Base-by-base conservation (phyloP, 2,113 vertebrate genomes). In the Bolborhynchus lineola region DNA sequence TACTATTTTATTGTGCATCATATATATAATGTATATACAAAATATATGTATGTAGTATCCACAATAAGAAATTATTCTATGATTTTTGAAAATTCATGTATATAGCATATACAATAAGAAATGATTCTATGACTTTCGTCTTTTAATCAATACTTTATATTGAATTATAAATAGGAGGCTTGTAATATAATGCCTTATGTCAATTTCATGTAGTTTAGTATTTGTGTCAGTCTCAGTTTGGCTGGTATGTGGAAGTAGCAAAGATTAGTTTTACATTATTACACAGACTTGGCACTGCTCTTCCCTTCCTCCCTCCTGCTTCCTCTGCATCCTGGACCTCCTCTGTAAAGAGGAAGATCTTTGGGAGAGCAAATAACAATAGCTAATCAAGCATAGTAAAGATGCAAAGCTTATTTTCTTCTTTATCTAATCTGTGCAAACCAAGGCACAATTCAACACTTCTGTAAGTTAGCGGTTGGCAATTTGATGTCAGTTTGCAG, bases 161-260 rank as follows among this genome's bases (percentile, higher is more conserved):
- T 41, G 1, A 41, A 23, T 29, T 52, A 35, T 64, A 70, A 70
- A 21, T 25, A 35, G 35, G 21, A 63, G 8, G 4, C 21, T 63
- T 80, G 20, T 68, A 75, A 42, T 44, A 25, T 8, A 64, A 50
- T 23, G 29, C 11, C 9, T 3, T 65, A 1, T 37, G 44, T 52
- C 65, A 10, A 39, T 42, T 4, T 46, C 15, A 33, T 31, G 29
- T 14, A 33, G 11, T 76, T 72, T 23, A 71, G 16, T 47, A 47
- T 72, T 65, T 71, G 33, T 60, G 29, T 37, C 26, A 67, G 47
- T 71, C 13, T 8, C 33, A 28, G 11, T 84, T 53, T 75, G 26
- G 18, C 0, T 1, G 11, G 11, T n/a, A 75, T 0, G 1, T 33
- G 35, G 23, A 67, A 49, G 5, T 29, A 71, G 10, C 1, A 1